phyloP scores from a whole-genome alignment of 2,888 invertebrate species.

The Scaptomyza caliginosa region DNA sequence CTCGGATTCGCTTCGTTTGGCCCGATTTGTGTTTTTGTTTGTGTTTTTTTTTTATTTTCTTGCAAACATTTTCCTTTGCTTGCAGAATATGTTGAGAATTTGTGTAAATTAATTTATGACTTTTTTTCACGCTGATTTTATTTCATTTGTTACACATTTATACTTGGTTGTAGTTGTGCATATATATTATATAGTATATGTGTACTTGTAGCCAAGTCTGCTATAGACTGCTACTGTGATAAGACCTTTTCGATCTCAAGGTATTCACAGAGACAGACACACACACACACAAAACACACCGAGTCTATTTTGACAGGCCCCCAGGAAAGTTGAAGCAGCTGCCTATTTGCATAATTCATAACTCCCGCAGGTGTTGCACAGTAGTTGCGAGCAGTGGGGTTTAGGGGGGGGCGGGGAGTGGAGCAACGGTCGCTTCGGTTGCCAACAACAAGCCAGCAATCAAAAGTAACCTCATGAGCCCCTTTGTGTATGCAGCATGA shows the following conservation, averaged over 20 bases:
- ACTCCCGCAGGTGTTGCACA: constrained; percentile 61
- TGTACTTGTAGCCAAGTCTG: constrained; percentile 16
- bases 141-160: constrained; percentile 41
- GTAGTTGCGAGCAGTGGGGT: too few relatives aligned
- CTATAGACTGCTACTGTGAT: constrained; percentile 42
- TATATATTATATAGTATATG: constrained; percentile 17
- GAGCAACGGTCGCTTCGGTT: neutral
- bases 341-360: constrained; percentile 71
- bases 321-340: constrained; percentile 32
- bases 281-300: neutral
- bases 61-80: constrained; percentile 23
- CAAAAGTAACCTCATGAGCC: constrained; percentile 58
- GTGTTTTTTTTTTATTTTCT: constrained; percentile 47
- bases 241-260: constrained; percentile 45
- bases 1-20: constrained; percentile 62
- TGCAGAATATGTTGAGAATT: constrained; percentile 59
- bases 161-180: constrained; percentile 28
- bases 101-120: constrained; percentile 70
- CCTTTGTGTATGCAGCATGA: constrained; percentile 68
- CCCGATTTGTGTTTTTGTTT: too few relatives aligned
- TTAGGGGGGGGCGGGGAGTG: neutral
- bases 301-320: constrained; percentile 50
- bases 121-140: constrained; percentile 56
- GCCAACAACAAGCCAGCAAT: constrained; percentile 52
- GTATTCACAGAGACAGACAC: neutral